Evolutionary conservation across 2,888 invertebrate genomes (phyloP).

Genomic region (Mesoligia furuncula): DNA sequence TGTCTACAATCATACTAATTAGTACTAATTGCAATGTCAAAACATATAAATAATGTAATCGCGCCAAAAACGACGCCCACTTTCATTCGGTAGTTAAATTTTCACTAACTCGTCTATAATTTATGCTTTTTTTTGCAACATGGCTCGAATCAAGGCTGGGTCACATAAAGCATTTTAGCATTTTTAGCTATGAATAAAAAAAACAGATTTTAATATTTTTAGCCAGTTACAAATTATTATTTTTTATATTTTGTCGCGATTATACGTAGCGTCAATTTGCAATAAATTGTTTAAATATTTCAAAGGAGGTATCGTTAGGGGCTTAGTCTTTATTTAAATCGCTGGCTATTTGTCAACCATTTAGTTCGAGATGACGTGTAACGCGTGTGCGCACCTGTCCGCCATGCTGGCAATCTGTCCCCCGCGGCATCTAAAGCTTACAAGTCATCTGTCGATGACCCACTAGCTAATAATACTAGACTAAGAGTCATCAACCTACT

Average conservation of each 20-base stretch:
- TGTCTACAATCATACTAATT: constrained; percentile 60
- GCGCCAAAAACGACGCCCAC: constrained; percentile 66
- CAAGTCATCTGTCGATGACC: constrained; percentile 62
- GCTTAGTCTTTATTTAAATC: constrained; percentile 37
- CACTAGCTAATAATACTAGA: constrained; percentile 57
- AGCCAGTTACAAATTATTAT: not conserved
- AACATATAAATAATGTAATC: constrained; percentile 63
- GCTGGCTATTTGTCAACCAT: constrained; percentile 50
- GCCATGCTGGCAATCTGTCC: constrained; percentile 35
- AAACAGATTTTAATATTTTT: constrained; percentile 34
- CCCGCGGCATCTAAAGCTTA: constrained; percentile 60
- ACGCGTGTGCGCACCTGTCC: constrained; percentile 54
- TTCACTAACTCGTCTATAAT: constrained; percentile 63
- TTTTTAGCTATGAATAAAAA: constrained; percentile 52
- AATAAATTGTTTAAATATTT: constrained; percentile 32
- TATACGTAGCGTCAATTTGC: not conserved
- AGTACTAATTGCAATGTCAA: constrained; percentile 68
- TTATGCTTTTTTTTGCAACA: constrained; percentile 73
- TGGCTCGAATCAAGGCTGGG: constrained; percentile 68
- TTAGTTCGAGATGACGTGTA: constrained; percentile 51
- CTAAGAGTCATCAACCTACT: constrained; percentile 62
- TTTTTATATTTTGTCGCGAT: constrained; percentile 4
- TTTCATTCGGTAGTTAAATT: constrained; percentile 61
- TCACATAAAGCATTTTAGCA: constrained; percentile 33
- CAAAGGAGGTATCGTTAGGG: constrained; percentile 24